Base-by-base conservation (phyloP, 1,140 invertebrate species). In the Solen grandis region DNA sequence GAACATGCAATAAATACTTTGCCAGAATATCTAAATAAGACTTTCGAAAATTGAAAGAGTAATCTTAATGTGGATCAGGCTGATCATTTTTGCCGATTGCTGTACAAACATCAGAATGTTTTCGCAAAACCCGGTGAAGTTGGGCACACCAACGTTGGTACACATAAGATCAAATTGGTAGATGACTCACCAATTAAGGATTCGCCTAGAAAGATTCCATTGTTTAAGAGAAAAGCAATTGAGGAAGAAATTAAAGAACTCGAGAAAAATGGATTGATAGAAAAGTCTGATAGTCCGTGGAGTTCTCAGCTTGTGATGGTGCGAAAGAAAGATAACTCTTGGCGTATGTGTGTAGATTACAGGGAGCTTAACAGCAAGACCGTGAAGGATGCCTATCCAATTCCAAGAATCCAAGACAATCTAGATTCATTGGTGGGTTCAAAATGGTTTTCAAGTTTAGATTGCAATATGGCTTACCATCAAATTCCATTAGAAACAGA, bases 311-410 rank as follows among this genome's bases (percentile, higher is more conserved):
- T 38, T 10, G 72, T 69, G 5, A 25, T 62, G 13, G 72, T 66
- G 35, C 8, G 19, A 5, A 74, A 63, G 50, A 65, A 73, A 41
- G 50, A 81, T 29, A 54, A 54, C 27, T 16, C 31, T 19, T 52
- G 69, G 38, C 14, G 66, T n/a, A n/a, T n/a, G n/a, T n/a, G n/a
- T n/a, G n/a, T n/a, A n/a, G 66, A 22, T 81, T 92, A 52, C 82
- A 80, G 10, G 86, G 90, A 83, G 57, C 81, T 38, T 65, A 88
- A 66, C 27, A 38, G 54, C 4, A 38, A 62, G 22, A 62, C 13
- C 29, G 38, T 74, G 5, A 74, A 38, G 36, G 55, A 74, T 60
- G 62, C 22, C 14, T 60, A 41, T 54, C 59, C 22, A 74, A 74
- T 33, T n/a, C n/a, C n/a, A n/a, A n/a, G n/a, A n/a, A n/a, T n/a